Base-by-base conservation (phyloP, 2,888 invertebrate species). In the Pseudococcus jackbeardsleyi region DNA sequence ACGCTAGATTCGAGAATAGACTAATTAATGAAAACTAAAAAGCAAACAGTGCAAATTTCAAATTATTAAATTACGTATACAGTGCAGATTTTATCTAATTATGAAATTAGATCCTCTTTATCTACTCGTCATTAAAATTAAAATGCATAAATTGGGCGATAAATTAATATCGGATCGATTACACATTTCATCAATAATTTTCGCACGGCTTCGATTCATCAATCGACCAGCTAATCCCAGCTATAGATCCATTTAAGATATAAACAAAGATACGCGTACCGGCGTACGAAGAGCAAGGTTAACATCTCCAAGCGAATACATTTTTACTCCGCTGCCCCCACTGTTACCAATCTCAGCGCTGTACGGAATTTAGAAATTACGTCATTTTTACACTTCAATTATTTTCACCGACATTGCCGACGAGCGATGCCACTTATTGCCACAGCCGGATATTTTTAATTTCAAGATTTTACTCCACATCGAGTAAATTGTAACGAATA, bases 341-440 rank as follows among this genome's bases (percentile, higher is more conserved):
- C 19, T 54, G 26, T 64, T 11, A 33, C 26, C 26, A 72, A 72
- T 72, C 68, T 26, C 15, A 0, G 68, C 68, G 33, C 33, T 15
- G 68, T 19, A 59, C 68, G 12, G 33, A 72, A 72, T 72, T 72
- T 72, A 72, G 68, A 72, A 72, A 72, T 72, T 72, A 72, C 68
- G 68, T 72, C 68, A 72, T 33, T 15, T 72, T 33, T 15, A 72
- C 68, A 15, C 68, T 33, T 72, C 68, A 72, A 72, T 72, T 72
- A 72, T 72, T 72, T 26, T 72, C 11, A 59, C 59, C 59, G 59
- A 59, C 50, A 50, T 33, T 33, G 26, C 26, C 26, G 26, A 33
- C 26, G 26, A 46, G 6, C n/a, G 59, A 6, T 7, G 22, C 22
- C 19, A 11, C n/a, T 64, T 64, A 12, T 15, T n/a, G 54, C 54